Evolutionary conservation across 2,888 invertebrate genomes (phyloP).

Genomic region (Stenodera caucasica): DNA sequence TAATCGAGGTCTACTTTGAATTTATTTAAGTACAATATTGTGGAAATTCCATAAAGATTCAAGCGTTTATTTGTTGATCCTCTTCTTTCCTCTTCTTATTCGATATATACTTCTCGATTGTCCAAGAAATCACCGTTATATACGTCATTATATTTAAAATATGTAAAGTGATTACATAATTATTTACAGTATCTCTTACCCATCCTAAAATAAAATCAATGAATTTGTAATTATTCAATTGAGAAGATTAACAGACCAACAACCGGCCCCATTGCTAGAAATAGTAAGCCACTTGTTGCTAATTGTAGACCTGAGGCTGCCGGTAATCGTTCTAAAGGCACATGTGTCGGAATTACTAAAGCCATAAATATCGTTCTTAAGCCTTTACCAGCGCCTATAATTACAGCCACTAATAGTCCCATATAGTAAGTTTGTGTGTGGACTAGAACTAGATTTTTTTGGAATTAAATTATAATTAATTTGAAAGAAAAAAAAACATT

Average conservation of each 20-base stretch:
- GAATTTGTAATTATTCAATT: background rate
- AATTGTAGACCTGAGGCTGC: slow-evolving; percentile 72
- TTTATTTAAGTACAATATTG: background rate
- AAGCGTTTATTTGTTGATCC: background rate
- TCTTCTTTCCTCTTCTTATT: slow-evolving; percentile 24
- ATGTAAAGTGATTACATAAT: slow-evolving; percentile 65
- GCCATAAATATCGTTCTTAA: slow-evolving; percentile 75
- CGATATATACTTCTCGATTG: slow-evolving; percentile 57
- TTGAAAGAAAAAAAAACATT: no score
- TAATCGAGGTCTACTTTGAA: no score
- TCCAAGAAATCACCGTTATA: slow-evolving; percentile 66
- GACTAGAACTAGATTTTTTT: slow-evolving; percentile 64
- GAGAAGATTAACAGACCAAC: slow-evolving; percentile 60
- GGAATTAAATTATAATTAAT: no score
- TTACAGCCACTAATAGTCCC: slow-evolving; percentile 63
- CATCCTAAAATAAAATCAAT: slow-evolving; percentile 60
- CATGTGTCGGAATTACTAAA: slow-evolving; percentile 71
- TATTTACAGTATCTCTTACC: slow-evolving; percentile 64
- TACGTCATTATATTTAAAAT: slow-evolving; percentile 68
- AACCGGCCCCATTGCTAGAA: slow-evolving; percentile 65
- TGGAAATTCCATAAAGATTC: background rate
- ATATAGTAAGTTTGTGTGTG: slow-evolving; percentile 62
- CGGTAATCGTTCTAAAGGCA: slow-evolving; percentile 69
- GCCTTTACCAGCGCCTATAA: slow-evolving; percentile 73
- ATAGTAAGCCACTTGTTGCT: slow-evolving; percentile 67